These are phyloP conservation scores for Lasioglossum albipes DNA, from an alignment of 1,140 invertebrate species.

Conservation along the genomic window DNA sequence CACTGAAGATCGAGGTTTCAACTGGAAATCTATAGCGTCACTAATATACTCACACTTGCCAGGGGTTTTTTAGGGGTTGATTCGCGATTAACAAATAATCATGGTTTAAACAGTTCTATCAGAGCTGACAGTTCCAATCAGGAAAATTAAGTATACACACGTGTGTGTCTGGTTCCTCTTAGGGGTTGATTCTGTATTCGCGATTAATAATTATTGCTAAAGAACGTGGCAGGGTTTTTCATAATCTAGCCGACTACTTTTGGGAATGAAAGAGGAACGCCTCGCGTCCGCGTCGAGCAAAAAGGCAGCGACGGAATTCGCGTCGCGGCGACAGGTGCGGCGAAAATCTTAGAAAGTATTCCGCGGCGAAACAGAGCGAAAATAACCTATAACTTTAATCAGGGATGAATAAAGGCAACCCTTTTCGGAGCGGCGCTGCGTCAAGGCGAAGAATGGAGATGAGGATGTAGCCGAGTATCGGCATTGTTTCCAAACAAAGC, in stretches of 20 bases:
- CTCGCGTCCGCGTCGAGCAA: neutral
- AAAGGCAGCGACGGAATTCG: slow-evolving; percentile 9
- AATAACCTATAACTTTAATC: slow-evolving; percentile 79
- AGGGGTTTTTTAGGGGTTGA: too few relatives aligned
- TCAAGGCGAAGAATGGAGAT: slow-evolving; percentile 80
- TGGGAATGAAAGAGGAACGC: neutral
- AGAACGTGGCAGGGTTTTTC: too few relatives aligned
- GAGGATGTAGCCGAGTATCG: slow-evolving; percentile 81
- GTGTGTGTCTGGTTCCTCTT: too few relatives aligned
- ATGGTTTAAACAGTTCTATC: too few relatives aligned
- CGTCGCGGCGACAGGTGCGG: slow-evolving; percentile 16
- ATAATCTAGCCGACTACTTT: too few relatives aligned
- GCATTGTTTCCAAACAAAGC: slow-evolving; percentile 81
- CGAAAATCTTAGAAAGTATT: slow-evolving; percentile 62
- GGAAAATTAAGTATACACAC: too few relatives aligned
- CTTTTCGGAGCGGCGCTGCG: slow-evolving; percentile 75
- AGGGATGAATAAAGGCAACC: slow-evolving; percentile 77
- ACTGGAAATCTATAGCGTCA: neutral
- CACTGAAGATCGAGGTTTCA: too few relatives aligned
- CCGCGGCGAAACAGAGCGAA: slow-evolving; percentile 66
- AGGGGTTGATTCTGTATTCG: too few relatives aligned
- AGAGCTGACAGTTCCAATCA: too few relatives aligned
- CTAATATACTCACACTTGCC: too few relatives aligned
- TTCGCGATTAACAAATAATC: too few relatives aligned
- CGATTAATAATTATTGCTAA: too few relatives aligned